Conservation (phyloP, 2,113 vertebrate species). For the Nannospalax galili region DNA sequence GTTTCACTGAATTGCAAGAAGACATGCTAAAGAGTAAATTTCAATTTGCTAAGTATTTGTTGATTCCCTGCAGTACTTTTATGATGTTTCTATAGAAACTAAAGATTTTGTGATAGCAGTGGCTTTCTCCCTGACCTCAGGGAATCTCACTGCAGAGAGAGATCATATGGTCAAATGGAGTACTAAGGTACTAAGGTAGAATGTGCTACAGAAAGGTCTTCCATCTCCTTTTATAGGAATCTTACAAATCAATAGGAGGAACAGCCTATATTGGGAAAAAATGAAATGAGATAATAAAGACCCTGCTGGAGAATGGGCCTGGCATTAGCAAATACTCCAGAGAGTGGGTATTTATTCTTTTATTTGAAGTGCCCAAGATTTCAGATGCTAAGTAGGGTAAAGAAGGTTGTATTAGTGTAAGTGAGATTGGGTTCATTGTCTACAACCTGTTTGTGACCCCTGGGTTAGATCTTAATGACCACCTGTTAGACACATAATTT, state of each 20-base stretch:
- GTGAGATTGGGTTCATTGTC: not conserved
- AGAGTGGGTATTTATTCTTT: not conserved
- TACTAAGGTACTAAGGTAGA: not conserved
- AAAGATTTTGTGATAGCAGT: not conserved
- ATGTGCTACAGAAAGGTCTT: not conserved
- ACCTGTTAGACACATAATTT: not conserved
- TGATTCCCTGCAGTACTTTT: not conserved
- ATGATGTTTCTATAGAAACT: not conserved
- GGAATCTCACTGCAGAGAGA: not conserved
- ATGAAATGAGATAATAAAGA: not conserved
- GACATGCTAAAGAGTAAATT: not conserved
- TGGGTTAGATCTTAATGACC: not conserved
- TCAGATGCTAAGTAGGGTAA: not conserved
- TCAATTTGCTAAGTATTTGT: not conserved
- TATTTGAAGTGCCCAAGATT: conserved; percentile 28
- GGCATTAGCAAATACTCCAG: not conserved
- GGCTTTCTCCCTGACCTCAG: not conserved
- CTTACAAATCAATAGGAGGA: not conserved
- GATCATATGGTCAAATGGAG: not conserved
- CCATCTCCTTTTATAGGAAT: not conserved
- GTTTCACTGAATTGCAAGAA: conserved; percentile 22
- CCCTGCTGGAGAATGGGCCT: not conserved
- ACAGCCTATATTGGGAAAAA: not conserved
- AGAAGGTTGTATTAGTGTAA: not conserved
- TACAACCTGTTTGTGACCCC: not conserved